Evolutionary conservation across 1,140 invertebrate species (phyloP), one percentile per base, ranked within the genome.

Genomic region (Nasonia vitripennis): DNA sequence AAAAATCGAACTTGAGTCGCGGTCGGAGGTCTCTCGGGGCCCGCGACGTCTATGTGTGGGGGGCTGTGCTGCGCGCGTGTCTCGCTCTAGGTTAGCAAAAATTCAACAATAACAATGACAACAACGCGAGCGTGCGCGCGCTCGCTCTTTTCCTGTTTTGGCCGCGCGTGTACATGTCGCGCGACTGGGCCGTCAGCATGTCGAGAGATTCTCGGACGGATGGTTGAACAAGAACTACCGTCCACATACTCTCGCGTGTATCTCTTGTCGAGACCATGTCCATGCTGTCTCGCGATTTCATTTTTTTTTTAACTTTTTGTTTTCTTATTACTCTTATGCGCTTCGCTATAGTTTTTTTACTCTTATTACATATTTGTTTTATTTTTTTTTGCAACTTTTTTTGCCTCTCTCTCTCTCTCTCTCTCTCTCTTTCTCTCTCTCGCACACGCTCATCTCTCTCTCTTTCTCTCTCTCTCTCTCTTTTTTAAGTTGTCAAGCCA

Each of bases 141-240:
- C 70, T 45, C 37, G 23, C 70, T 79, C 23, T 45, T 51, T 20
- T 62, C 55, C 20, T 62, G 1, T 62, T 20, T 62, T 7, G 71
- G 51, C 48, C 68, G 74, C 41, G 74, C 75, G 67, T 79, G 17
- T 62, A n/a, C 48, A 20, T 73, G 17, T 34, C 62, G n/a, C 11
- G 27, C 20, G 62, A 75, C 31, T 78, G 81, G 68, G 79, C 84
- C 84, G 71, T 81, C 9, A 41, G 31, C 73, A 23, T 27, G 20
- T 68, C 27, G 86, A 85, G 86, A 85, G 81, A 87, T 86, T 88
- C 20, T 77, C 85, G 88, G 88, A 89, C 88, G 88, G 88, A 92
- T 90, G 88, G 90, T 77, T 87, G 89, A 90, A 87, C 88, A 90
- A 90, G 89, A 88, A 88, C 85, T 87, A 89, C 88, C 88, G 90